Base-by-base conservation (phyloP, 2,797 vertebrate species). In the Sorex maritimensis region DNA sequence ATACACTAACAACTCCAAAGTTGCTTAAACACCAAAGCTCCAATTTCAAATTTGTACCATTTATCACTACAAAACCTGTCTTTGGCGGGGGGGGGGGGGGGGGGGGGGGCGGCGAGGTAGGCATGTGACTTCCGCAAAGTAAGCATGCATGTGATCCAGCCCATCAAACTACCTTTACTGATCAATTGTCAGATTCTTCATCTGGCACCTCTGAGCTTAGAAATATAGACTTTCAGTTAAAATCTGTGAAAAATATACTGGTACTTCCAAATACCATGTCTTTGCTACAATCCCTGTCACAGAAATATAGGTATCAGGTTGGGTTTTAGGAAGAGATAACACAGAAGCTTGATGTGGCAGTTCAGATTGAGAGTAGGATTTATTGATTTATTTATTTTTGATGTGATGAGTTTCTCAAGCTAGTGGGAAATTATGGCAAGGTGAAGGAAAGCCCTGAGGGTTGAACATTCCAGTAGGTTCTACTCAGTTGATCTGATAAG, bases 291-390 rank as follows among this genome's bases (percentile, higher is more conserved):
- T 68, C 6, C 13, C 46, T 34, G 4, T 55, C 55, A 77, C 58
- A 73, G 28, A 78, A 14, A 83, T 4, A 24, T 2, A 55, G 58
- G 13, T 78, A 71, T 15, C 78, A 61, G 77, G 5, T 12, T 52
- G 58, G 49, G 15, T 77, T 93, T 81, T 90, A 78, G 19, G 30
- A 24, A 67, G 26, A 79, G 41, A 34, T 75, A 93, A 88, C 7
- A 44, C 30, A 80, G 28, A 46, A 88, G 9, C 0, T 72, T 74
- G 6, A 44, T 77, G 19, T 65, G 65, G 14, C 21, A 63, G 69
- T 28, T 91, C 34, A 65, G 21, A 79, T 0, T 55, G 17, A 82
- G 55, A 90, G 88, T 10, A 44, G 73, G 82, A 34, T 34, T 34
- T 34, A 34, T 34, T 34, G 21, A 30, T 86, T 88, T 52, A 83